Evolutionary conservation across 2,888 invertebrate genomes (phyloP).

Genomic region (Lycophotia porphyrea): DNA sequence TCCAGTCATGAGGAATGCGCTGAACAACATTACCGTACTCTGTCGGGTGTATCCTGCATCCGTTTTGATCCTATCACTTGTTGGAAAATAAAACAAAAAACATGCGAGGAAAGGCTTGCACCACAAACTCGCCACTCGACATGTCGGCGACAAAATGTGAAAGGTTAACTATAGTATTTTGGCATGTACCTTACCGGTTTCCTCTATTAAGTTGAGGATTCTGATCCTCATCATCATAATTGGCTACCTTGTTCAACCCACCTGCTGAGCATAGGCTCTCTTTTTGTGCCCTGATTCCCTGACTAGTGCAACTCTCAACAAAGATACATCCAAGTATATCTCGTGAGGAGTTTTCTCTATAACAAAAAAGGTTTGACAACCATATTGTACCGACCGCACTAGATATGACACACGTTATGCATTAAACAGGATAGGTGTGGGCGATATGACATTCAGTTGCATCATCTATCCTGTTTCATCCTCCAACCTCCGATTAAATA

Average conservation of each 20-base stretch:
- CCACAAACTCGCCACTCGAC: neutral
- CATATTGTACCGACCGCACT: constrained; percentile 15
- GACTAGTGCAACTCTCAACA: neutral
- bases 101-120: neutral
- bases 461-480: constrained; percentile 42
- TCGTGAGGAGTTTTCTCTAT: neutral
- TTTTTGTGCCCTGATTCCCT: neutral
- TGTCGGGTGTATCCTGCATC: constrained; percentile 14
- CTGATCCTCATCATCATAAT: neutral
- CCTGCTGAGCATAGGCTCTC: neutral
- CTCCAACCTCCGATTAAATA: constrained; percentile 33
- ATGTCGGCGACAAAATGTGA: neutral
- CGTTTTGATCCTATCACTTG: constrained; percentile 16
- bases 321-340: neutral
- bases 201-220: neutral
- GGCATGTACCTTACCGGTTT: neutral
- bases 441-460: constrained; percentile 25
- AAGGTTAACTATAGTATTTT: neutral
- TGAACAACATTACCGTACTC: constrained; percentile 19
- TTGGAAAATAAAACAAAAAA: constrained; percentile 1
- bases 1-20: constrained; percentile 41
- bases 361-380: constrained; percentile 20
- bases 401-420: constrained; percentile 8
- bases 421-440: constrained; percentile 36
- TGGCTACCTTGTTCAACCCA: neutral